These are phyloP conservation scores for Spinus pinus DNA, from an alignment of 2,797 vertebrate species.

Conservation along the genomic window DNA sequence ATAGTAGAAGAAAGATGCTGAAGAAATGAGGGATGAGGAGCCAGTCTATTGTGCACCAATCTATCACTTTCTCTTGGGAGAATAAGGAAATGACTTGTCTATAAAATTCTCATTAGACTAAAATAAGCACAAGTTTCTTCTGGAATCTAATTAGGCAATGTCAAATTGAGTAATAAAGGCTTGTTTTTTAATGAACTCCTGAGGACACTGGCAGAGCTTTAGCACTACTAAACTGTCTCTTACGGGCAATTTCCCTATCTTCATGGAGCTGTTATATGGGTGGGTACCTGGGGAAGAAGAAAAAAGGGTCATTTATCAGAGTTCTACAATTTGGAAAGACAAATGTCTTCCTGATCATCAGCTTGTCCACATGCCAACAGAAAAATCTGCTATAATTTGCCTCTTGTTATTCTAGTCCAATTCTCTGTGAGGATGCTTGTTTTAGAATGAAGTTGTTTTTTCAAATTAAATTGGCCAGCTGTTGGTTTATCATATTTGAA, in stretches of 20 bases:
- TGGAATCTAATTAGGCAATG: slow-evolving; percentile 53
- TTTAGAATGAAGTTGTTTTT: neutral
- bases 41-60: slow-evolving; percentile 44
- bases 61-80: slow-evolving; percentile 66
- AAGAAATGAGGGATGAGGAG: slow-evolving; percentile 42
- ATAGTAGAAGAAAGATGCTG: slow-evolving; percentile 40
- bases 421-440: neutral
- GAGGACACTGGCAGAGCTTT: slow-evolving; percentile 41
- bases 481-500: neutral
- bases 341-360: slow-evolving; percentile 33
- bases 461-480: neutral
- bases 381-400: neutral
- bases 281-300: neutral
- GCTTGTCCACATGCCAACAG: neutral
- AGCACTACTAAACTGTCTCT: slow-evolving; percentile 42
- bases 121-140: slow-evolving; percentile 68
- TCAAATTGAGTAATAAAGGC: slow-evolving; percentile 66
- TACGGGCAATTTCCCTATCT: slow-evolving; percentile 16
- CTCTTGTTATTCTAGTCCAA: neutral
- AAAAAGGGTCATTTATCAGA: slow-evolving; percentile 43
- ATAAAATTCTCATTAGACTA: slow-evolving; percentile 73
- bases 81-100: slow-evolving; percentile 70
- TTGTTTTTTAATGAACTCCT: slow-evolving; percentile 68
- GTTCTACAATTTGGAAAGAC: neutral
- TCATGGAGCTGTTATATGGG: slow-evolving; percentile 28